A percentile compares a stretch with the other conserved stretches of the same genome.
Conservation (phyloP, 2,113 vertebrate species). For the Prunella himalayana region DNA sequence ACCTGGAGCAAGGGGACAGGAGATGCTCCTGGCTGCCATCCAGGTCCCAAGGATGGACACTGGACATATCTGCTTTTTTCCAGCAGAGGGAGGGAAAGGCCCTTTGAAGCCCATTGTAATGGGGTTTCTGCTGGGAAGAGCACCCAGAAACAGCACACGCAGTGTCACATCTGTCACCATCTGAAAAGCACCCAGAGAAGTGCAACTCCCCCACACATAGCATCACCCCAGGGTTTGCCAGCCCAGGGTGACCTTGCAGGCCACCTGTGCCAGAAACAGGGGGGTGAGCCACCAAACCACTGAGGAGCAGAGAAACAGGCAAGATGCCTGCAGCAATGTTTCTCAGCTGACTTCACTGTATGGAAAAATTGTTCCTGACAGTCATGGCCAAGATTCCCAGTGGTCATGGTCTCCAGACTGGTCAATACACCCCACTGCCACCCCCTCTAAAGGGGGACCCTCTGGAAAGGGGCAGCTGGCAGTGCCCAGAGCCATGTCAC, state of each 20-base stretch:
- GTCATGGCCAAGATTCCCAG: background rate
- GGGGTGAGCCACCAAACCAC: background rate
- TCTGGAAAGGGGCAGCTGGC: background rate
- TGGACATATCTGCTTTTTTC: background rate
- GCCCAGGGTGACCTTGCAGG: background rate
- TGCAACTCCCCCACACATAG: background rate
- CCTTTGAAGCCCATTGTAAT: rapidly evolving
- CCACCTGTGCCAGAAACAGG: background rate
- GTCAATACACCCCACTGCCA: background rate
- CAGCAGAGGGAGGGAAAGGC: slow-evolving; percentile 29
- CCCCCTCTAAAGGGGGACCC: background rate
- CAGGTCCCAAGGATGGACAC: background rate
- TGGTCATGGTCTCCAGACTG: background rate
- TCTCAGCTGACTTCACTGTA: background rate
- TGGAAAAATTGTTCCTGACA: background rate
- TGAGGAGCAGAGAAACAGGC: background rate
- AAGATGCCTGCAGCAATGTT: rapidly evolving
- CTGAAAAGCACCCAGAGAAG: background rate
- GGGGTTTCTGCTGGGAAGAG: background rate
- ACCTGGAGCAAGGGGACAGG: background rate
- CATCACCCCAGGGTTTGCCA: background rate
- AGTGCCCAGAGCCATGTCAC: background rate
- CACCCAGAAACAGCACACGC: background rate
- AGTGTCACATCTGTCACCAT: background rate
- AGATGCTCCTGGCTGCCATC: background rate